Evolutionary conservation across 2,888 invertebrate genomes (phyloP).

Genomic region (Watsonalla binaria): DNA sequence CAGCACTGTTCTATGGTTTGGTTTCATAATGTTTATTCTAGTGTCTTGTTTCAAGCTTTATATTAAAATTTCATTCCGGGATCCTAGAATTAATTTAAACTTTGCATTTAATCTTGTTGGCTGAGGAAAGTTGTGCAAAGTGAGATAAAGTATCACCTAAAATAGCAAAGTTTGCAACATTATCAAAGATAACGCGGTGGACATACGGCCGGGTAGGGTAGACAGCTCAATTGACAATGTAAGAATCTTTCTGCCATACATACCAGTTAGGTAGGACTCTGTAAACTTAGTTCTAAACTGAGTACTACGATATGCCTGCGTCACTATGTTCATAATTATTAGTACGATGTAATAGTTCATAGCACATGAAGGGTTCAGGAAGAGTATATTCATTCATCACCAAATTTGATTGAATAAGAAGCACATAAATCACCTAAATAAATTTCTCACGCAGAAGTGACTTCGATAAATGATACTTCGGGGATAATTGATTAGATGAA

Average conservation of each 20-base stretch:
- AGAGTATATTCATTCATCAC: no score
- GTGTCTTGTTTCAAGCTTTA: conserved; percentile 40
- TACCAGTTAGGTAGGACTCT: not conserved
- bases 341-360: no score
- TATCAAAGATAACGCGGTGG: conserved; percentile 47
- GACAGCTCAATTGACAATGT: conserved; percentile 7
- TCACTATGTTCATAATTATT: no score
- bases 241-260: not conserved
- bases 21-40: conserved; percentile 7
- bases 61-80: conserved; percentile 53
- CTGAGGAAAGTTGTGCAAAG: conserved; percentile 62
- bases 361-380: no score
- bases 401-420: no score
- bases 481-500: no score
- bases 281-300: no score
- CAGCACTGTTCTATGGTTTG: not conserved
- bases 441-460: no score
- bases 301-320: no score
- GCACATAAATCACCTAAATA: no score
- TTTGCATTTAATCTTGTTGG: conserved; percentile 73
- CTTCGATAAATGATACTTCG: no score
- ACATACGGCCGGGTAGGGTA: conserved; percentile 23
- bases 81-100: conserved; percentile 73
- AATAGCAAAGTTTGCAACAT: conserved; percentile 53
- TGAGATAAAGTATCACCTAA: conserved; percentile 70